Evolutionary conservation across 2,888 invertebrate species (phyloP).

Genomic region (Hoplodrina ambigua): DNA sequence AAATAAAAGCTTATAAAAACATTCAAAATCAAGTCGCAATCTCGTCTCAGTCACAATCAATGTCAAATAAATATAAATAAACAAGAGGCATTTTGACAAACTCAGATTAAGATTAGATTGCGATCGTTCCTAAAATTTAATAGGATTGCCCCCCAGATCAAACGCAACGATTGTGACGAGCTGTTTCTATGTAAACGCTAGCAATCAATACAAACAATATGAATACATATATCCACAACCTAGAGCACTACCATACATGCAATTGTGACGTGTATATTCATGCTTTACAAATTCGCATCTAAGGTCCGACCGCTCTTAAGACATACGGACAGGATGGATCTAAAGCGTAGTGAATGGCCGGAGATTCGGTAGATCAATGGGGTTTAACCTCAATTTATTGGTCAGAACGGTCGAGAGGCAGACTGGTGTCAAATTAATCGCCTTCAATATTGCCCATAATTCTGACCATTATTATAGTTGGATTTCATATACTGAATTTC

Average conservation of each 20-base stretch:
- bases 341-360: slow-evolving; percentile 52
- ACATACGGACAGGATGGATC: slow-evolving; percentile 54
- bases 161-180: neutral
- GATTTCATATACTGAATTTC: slow-evolving; percentile 43
- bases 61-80: too few relatives aligned
- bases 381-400: slow-evolving; percentile 60
- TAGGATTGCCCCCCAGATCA: neutral
- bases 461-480: slow-evolving; percentile 44
- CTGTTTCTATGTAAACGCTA: neutral
- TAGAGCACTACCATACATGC: neutral
- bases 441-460: slow-evolving; percentile 58
- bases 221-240: neutral
- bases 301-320: slow-evolving; percentile 31
- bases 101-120: too few relatives aligned
- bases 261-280: slow-evolving; percentile 24
- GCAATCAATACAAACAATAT: neutral
- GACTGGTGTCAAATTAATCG: slow-evolving; percentile 59
- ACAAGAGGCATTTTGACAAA: too few relatives aligned
- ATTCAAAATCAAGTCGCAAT: too few relatives aligned
- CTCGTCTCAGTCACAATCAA: too few relatives aligned
- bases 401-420: slow-evolving; percentile 54
- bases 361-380: slow-evolving; percentile 55
- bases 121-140: neutral
- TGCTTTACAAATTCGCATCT: slow-evolving; percentile 31
- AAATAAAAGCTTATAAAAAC: too few relatives aligned